phyloP scores from a whole-genome alignment of 2,888 invertebrate species.

The Hirtodrosophila trivittata region DNA sequence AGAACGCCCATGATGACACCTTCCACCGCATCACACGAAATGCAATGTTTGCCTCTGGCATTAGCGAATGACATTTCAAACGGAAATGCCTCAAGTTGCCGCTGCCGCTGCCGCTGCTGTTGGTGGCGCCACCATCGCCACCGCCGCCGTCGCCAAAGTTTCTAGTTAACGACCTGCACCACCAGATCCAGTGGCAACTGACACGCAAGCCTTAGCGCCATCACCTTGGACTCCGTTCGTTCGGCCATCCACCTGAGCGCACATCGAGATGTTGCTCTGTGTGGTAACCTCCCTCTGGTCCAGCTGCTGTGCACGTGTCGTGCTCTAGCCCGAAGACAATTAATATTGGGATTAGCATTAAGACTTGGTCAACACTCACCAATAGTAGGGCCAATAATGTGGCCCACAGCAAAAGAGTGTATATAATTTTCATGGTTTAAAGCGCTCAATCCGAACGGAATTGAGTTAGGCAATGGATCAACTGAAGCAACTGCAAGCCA shows the following conservation, averaged over 20 bases:
- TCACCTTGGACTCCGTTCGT: constrained; percentile 29
- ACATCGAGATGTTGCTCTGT: constrained; percentile 15
- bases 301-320: constrained; percentile 18
- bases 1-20: background rate
- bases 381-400: too few relatives aligned
- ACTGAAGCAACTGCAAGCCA: too few relatives aligned
- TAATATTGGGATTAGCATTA: background rate
- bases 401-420: constrained; percentile 4
- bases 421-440: constrained; percentile 32
- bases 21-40: background rate
- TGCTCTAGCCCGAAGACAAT: background rate
- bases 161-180: constrained; percentile 34
- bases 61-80: constrained; percentile 20
- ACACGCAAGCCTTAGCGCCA: constrained; percentile 28
- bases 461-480: too few relatives aligned
- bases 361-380: background rate
- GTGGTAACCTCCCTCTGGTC: constrained; percentile 1
- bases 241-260: constrained; percentile 15
- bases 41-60: constrained; percentile 24
- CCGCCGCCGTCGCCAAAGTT: background rate
- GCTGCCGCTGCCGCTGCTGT: constrained; percentile 1
- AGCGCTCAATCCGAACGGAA: too few relatives aligned
- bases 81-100: constrained; percentile 23
- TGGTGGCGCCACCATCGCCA: background rate
- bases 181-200: constrained; percentile 9